phyloP scores from a whole-genome alignment of 2,888 invertebrate species.

The Diarsia dahlii region DNA sequence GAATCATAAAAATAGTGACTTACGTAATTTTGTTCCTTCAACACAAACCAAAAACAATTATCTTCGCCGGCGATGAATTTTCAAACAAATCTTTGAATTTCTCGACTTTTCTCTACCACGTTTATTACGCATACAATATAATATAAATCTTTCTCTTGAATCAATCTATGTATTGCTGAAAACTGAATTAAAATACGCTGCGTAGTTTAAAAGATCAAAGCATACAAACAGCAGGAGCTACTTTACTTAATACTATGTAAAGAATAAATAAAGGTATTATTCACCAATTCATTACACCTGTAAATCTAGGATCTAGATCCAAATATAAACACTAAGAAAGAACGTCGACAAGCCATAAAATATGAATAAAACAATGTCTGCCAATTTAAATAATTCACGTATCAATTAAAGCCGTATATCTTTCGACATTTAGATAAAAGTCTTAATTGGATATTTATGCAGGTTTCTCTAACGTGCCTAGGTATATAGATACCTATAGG shows the following conservation, averaged over 20 bases:
- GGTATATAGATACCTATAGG: slow-evolving; percentile 11
- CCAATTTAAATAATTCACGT: slow-evolving; percentile 64
- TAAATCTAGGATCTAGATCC: slow-evolving; percentile 16
- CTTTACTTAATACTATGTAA: no score
- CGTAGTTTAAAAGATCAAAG: no score
- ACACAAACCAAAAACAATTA: background rate
- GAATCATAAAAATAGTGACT: background rate
- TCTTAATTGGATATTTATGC: slow-evolving; percentile 61
- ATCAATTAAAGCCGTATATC: slow-evolving; percentile 57
- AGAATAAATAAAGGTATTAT: background rate
- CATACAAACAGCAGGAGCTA: no score
- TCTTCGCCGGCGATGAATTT: no score
- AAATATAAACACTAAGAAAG: slow-evolving; percentile 8
- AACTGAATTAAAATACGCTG: no score
- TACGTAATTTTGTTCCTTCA: slow-evolving; percentile 12
- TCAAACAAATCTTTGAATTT: no score
- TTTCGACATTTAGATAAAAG: slow-evolving; percentile 57
- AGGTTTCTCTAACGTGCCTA: slow-evolving; percentile 36
- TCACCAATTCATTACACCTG: slow-evolving; percentile 24
- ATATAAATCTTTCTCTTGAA: no score
- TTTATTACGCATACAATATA: no score
- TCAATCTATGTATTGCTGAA: no score
- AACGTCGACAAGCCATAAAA: slow-evolving; percentile 24
- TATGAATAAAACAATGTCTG: slow-evolving; percentile 49
- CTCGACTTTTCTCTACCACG: no score